Evolutionary conservation across 1,140 invertebrate species (phyloP).

Genomic region (Polyergus mexicanus): DNA sequence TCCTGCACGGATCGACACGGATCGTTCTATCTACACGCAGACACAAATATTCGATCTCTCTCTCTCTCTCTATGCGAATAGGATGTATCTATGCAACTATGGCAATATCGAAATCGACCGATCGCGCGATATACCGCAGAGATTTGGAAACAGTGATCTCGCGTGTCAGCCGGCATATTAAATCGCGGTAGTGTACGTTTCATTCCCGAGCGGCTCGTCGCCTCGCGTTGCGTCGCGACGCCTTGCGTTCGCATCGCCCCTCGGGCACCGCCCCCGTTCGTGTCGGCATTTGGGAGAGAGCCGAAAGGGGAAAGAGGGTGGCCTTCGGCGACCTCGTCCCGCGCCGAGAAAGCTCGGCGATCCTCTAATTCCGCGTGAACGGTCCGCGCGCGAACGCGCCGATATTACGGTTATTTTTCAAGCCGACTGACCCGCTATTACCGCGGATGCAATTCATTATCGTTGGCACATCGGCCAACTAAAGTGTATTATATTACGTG

Average conservation of each 20-base stretch:
- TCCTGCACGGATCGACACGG: conserved; percentile 65
- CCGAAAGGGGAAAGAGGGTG: not conserved
- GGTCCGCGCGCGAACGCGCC: conserved; percentile 61
- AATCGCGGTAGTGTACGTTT: conserved; percentile 68
- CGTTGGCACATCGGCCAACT: conserved; percentile 69
- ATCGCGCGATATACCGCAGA: conserved; percentile 70
- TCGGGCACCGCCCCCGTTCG: not conserved
- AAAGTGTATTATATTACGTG: conserved; percentile 81
- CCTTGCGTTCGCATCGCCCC: not conserved
- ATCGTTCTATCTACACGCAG: conserved; percentile 18
- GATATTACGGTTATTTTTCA: conserved; percentile 85
- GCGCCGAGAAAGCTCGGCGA: conserved; percentile 29
- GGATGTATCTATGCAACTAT: conserved; percentile 57
- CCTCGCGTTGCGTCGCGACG: conserved; percentile 38
- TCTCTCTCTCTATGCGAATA: conserved; percentile 25
- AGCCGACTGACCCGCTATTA: conserved; percentile 78
- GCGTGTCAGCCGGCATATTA: conserved; percentile 75
- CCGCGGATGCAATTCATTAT: conserved; percentile 82
- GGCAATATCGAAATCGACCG: conserved; percentile 57
- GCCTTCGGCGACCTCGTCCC: not conserved
- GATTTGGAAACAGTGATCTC: conserved; percentile 77
- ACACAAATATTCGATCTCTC: conserved; percentile 7
- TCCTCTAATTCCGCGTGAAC: conserved; percentile 26
- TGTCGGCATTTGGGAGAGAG: conserved; percentile 43
- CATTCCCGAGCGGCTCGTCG: conserved; percentile 68